Conservation (phyloP, 2,888 invertebrate genomes). For the Cerastis leucographa region DNA sequence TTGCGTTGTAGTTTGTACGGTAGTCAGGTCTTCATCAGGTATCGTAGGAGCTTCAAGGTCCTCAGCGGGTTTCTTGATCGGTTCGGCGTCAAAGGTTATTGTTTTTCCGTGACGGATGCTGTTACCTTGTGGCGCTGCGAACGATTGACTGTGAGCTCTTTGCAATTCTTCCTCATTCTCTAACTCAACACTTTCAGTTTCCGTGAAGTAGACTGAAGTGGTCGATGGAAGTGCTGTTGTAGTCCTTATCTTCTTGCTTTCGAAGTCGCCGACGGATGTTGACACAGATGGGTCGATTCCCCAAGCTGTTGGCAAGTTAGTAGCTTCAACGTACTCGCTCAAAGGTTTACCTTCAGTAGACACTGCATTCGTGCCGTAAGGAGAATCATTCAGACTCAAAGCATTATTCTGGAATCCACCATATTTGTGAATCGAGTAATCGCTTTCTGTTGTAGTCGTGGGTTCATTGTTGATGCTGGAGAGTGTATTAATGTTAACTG, state of each 20-base stretch:
- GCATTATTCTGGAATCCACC: slow-evolving; percentile 88
- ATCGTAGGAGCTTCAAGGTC: slow-evolving; percentile 85
- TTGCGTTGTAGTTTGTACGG: slow-evolving; percentile 77
- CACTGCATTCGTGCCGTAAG: slow-evolving; percentile 86
- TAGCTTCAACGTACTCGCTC: slow-evolving; percentile 86
- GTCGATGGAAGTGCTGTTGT: slow-evolving; percentile 76
- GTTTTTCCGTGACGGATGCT: slow-evolving; percentile 86
- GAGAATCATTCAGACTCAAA: slow-evolving; percentile 75
- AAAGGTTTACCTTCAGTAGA: slow-evolving; percentile 86
- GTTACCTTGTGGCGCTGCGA: slow-evolving; percentile 91
- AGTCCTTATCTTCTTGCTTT: slow-evolving; percentile 84
- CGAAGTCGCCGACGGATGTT: slow-evolving; percentile 78
- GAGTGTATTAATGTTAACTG: slow-evolving; percentile 76
- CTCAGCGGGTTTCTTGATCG: slow-evolving; percentile 82
- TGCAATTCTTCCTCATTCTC: slow-evolving; percentile 92
- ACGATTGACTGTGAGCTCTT: slow-evolving; percentile 93
- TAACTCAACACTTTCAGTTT: slow-evolving; percentile 84
- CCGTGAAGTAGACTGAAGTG: slow-evolving; percentile 82
- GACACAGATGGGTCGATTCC: slow-evolving; percentile 82
- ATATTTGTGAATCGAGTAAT: slow-evolving; percentile 79
- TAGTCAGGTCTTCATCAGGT: slow-evolving; percentile 77
- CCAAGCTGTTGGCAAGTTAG: slow-evolving; percentile 86
- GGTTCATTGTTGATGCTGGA: slow-evolving; percentile 74
- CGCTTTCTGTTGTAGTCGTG: slow-evolving; percentile 77
- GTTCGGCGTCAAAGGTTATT: slow-evolving; percentile 75